Conservation (phyloP, 2,888 invertebrate genomes). For the Cantharis lateralis region DNA sequence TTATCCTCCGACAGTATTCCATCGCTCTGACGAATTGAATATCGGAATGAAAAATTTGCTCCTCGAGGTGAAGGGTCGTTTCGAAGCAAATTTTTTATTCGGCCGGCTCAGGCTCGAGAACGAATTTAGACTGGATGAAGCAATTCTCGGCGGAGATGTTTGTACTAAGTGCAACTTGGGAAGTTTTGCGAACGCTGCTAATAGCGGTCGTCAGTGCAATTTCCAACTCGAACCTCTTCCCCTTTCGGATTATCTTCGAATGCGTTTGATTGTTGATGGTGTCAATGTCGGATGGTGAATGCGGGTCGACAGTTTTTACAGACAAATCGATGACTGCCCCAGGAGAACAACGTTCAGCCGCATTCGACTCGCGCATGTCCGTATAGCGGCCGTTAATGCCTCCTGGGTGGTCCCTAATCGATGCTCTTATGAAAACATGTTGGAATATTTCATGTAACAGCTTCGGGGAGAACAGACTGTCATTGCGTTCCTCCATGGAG, state of each 20-base stretch:
- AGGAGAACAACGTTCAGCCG: constrained; percentile 35
- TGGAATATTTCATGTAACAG: constrained; percentile 24
- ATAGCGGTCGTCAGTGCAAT: constrained; percentile 32
- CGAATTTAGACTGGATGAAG: background rate
- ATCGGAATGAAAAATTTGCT: background rate
- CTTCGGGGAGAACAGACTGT: constrained; percentile 9
- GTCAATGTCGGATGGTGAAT: constrained; percentile 31
- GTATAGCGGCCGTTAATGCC: constrained; percentile 34
- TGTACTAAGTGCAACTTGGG: constrained; percentile 28
- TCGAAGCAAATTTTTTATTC: background rate
- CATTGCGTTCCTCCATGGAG: constrained; percentile 1
- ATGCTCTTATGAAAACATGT: constrained; percentile 34
- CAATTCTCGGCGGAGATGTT: constrained; percentile 29
- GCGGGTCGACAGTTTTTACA: constrained; percentile 36
- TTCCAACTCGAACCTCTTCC: constrained; percentile 30
- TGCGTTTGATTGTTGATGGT: constrained; percentile 31
- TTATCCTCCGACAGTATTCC: background rate
- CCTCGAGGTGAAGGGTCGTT: background rate
- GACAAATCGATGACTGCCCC: constrained; percentile 38
- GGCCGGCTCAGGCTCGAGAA: background rate
- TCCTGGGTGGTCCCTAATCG: constrained; percentile 36
- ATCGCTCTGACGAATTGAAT: background rate
- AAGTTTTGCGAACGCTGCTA: constrained; percentile 24
- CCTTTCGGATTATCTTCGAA: constrained; percentile 26
- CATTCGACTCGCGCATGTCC: constrained; percentile 36